phyloP scores from a whole-genome alignment of 2,888 invertebrate genomes.

The Drosophila anceps region DNA sequence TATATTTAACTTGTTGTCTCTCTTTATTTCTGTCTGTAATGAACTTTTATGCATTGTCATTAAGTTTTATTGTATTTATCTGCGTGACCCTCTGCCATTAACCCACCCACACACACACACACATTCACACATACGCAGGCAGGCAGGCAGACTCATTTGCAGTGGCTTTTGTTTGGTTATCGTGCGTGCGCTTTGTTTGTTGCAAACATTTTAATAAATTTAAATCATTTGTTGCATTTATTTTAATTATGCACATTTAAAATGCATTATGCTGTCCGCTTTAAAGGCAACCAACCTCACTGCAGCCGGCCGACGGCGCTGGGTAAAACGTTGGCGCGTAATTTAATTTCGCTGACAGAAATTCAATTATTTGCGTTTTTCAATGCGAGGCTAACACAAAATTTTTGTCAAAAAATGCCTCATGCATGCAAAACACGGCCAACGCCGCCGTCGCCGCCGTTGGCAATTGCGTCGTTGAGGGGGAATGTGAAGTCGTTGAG shows the following conservation, averaged over 20 bases:
- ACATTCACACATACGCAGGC: not conserved
- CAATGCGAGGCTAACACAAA: constrained; percentile 56
- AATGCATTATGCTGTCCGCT: constrained; percentile 65
- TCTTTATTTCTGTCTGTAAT: constrained; percentile 65
- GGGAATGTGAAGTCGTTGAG: not conserved
- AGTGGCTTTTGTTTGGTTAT: constrained; percentile 38
- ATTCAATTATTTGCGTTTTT: constrained; percentile 75
- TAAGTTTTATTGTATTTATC: constrained; percentile 76
- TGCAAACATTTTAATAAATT: constrained; percentile 75
- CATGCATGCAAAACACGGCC: constrained; percentile 64
- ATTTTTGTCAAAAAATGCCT: constrained; percentile 65
- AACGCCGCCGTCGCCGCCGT: constrained; percentile 17
- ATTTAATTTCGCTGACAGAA: constrained; percentile 67
- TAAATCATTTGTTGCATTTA: constrained; percentile 80
- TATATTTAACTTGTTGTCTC: constrained; percentile 37
- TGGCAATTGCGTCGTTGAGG: constrained; percentile 34
- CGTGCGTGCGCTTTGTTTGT: constrained; percentile 24
- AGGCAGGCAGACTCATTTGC: not conserved
- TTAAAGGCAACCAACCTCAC: constrained; percentile 31
- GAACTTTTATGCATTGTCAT: constrained; percentile 79
- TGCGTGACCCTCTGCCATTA: constrained; percentile 14
- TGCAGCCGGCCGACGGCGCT: not conserved
- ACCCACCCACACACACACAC: not conserved
- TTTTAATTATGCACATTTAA: constrained; percentile 77
- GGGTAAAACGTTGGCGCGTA: constrained; percentile 49